phyloP scores from a whole-genome alignment of 2,888 invertebrate species.

The Xestia xanthographa region DNA sequence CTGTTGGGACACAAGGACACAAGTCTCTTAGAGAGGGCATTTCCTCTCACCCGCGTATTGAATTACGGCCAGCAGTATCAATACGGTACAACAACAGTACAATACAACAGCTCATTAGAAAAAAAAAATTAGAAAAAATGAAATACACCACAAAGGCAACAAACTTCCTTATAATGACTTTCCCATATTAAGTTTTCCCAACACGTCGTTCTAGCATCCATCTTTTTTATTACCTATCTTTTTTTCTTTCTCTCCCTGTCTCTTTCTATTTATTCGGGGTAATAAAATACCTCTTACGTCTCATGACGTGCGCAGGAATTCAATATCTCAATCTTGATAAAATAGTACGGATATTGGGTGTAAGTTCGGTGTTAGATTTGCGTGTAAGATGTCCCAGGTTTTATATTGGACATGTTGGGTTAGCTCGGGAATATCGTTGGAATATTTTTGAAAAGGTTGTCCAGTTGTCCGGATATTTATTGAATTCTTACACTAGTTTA shows the following conservation, averaged over 20 bases:
- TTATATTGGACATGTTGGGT: slow-evolving; percentile 45
- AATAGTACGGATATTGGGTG: slow-evolving; percentile 57
- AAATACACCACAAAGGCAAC: neutral
- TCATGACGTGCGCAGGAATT: slow-evolving; percentile 69
- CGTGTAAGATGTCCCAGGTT: slow-evolving; percentile 36
- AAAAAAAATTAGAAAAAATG: too few species aligned
- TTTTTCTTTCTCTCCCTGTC: slow-evolving; percentile 54
- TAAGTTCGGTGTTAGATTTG: slow-evolving; percentile 50
- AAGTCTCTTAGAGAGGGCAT: neutral
- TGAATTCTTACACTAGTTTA: neutral
- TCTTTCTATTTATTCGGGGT: slow-evolving; percentile 66
- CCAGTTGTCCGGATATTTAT: neutral
- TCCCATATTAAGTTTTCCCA: slow-evolving; percentile 53
- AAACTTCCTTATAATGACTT: slow-evolving; percentile 21
- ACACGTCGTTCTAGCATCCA: slow-evolving; percentile 62
- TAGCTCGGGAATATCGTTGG: slow-evolving; percentile 4
- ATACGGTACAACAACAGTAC: too few species aligned
- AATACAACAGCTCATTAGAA: neutral
- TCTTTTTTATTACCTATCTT: slow-evolving; percentile 56
- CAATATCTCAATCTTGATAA: slow-evolving; percentile 71
- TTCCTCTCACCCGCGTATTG: neutral
- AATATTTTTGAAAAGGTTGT: slow-evolving; percentile 11
- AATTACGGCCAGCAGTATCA: too few species aligned
- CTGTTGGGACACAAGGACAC: neutral
- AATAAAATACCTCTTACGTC: slow-evolving; percentile 69